Conservation (phyloP, 1,140 invertebrate species). For the Papilio xuthus region DNA sequence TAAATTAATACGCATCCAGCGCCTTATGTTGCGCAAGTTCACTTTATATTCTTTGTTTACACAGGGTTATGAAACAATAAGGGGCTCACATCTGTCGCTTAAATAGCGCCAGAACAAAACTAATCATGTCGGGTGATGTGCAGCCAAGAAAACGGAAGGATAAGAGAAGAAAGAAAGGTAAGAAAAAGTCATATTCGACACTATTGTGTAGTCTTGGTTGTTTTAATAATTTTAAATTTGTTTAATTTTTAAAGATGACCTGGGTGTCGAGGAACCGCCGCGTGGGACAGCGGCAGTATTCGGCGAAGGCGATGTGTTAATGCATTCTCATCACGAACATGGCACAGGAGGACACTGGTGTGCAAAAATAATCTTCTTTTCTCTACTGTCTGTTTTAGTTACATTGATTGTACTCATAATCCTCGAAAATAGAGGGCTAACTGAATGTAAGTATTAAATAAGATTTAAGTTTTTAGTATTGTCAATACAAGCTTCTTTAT, state of each 20-base stretch:
- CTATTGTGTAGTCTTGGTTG: neutral
- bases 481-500: neutral
- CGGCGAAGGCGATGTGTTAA: slow-evolving; percentile 84
- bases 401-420: slow-evolving; percentile 89
- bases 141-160: slow-evolving; percentile 88
- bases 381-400: slow-evolving; percentile 85
- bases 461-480: neutral
- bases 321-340: slow-evolving; percentile 89
- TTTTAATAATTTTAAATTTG: slow-evolving; percentile 11
- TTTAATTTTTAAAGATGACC: slow-evolving; percentile 61
- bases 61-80: slow-evolving; percentile 79
- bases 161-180: slow-evolving; percentile 88
- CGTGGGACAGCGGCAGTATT: slow-evolving; percentile 69
- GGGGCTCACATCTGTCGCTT: slow-evolving; percentile 63
- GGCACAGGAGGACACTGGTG: slow-evolving; percentile 90
- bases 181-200: slow-evolving; percentile 38
- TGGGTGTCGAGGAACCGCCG: slow-evolving; percentile 69
- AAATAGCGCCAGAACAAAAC: slow-evolving; percentile 65
- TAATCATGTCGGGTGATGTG: slow-evolving; percentile 87
- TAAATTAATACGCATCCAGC: slow-evolving; percentile 57
- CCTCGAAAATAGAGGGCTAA: slow-evolving; percentile 88
- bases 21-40: slow-evolving; percentile 53
- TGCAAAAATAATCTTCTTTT: slow-evolving; percentile 91
- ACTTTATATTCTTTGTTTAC: slow-evolving; percentile 71
- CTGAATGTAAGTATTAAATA: slow-evolving; percentile 85